Percentiles rank a stretch among this genome's conserved stretches.
Evolutionary conservation across 2,797 vertebrate genomes (phyloP).

Genomic region (Sus cebifrons): DNA sequence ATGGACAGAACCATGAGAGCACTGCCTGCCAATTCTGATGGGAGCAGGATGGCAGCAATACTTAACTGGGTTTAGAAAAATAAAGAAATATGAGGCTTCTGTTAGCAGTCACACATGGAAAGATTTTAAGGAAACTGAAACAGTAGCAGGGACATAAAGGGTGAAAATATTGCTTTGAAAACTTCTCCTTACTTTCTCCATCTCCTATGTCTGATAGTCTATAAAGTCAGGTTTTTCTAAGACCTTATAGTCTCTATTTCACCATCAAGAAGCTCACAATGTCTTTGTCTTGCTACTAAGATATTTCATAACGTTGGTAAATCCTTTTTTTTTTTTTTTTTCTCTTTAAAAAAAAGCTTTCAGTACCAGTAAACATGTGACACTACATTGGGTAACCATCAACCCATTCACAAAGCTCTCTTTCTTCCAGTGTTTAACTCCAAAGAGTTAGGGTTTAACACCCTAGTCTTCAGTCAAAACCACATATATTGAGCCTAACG

Average conservation of each 20-base stretch:
- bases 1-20: not conserved
- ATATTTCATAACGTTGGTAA: not conserved
- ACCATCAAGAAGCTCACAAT: not conserved
- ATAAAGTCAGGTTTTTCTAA: not conserved
- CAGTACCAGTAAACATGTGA: not conserved
- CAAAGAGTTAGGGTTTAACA: slow-evolving; percentile 20
- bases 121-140: not conserved
- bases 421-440: not conserved
- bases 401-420: not conserved
- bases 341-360: not conserved
- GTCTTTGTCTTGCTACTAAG: slow-evolving; percentile 12
- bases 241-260: not conserved
- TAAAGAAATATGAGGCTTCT: not conserved
- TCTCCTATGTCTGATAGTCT: not conserved
- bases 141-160: not conserved
- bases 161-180: not conserved
- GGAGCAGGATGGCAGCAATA: not conserved
- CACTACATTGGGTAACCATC: not conserved
- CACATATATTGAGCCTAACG: not conserved
- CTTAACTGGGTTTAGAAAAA: not conserved
- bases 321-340: not conserved
- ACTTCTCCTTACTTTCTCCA: not conserved
- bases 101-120: not conserved
- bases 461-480: not conserved
- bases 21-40: not conserved